Evolutionary conservation across 2,888 invertebrate species (phyloP), one percentile per base, ranked within the genome.

Genomic region (Tridacna gigas): DNA sequence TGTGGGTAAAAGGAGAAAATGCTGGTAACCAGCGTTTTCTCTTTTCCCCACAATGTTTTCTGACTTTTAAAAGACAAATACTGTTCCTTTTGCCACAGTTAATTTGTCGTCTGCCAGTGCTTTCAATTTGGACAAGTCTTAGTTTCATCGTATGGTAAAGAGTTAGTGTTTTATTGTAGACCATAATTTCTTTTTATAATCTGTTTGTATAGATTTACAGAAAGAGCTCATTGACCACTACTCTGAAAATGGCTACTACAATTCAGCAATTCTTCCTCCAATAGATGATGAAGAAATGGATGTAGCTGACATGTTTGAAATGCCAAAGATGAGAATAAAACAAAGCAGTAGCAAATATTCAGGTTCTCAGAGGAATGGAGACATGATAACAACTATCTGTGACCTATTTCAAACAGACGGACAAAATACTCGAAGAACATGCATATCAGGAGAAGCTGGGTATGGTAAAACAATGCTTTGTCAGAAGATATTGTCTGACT

Each of bases 401-500:
- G 45, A 22, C 4, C 15, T 67, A 4, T 45, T 67, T 13, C 37
- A 45, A 22, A 37, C 13, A 11, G 67, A 45, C 20, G 67, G 67
- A 20, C 45, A 45, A 11, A 0, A 11, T 7, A 45, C 45, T 11
- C 28, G 45, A n/a, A 37, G 67, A 45, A 45, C 47, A 12, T 74
- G 37, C n/a, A 56, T 74, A 0, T 22, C 20, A 28, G 74, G 74
- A 7, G 74, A 74, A 15, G 74, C 60, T 11, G 74, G 74, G 2
- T 37, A 60, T 7, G 74, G 74, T 12, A 74, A 74, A 60, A 74
- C 60, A 11, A 26, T 26, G 20, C 61, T 74, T 18, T 74, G 74
- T 74, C 25, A 74, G 61, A 74, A 60, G 18, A 74, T 74, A 3
- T 60, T 74, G 37, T 56, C 56, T 61, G 26, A 60, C 18, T 74